A percentile compares a stretch with the other conserved stretches of the same genome.
phyloP scores from a whole-genome alignment of 2,888 invertebrate species.

The Cosmopolites sordidus region DNA sequence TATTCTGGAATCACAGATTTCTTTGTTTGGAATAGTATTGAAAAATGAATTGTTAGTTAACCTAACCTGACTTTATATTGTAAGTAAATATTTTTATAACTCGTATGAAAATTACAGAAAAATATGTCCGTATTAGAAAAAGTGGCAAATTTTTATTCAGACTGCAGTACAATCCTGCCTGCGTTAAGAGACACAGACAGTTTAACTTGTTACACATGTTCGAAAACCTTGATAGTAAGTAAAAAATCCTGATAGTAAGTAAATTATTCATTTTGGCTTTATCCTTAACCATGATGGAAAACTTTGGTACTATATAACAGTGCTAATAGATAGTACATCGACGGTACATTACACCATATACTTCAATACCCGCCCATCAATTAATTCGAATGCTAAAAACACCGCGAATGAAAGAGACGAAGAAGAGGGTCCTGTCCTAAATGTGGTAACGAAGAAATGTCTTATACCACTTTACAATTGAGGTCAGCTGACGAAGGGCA shows the following conservation, averaged over 20 bases:
- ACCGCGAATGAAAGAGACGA: constrained; percentile 43
- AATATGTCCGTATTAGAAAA: constrained; percentile 49
- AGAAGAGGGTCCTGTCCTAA: constrained; percentile 73
- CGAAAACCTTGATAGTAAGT: constrained; percentile 57
- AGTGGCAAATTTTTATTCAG: constrained; percentile 74
- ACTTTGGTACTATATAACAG: constrained; percentile 9
- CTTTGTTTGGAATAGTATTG: too few species aligned
- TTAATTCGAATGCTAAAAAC: constrained; percentile 42
- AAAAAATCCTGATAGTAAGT: constrained; percentile 61
- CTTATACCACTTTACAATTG: constrained; percentile 90
- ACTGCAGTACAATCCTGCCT: constrained; percentile 85
- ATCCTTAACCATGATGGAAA: background rate
- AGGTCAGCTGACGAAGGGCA: constrained; percentile 99
- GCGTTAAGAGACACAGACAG: constrained; percentile 60
- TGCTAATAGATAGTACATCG: constrained; percentile 44
- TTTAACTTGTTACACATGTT: constrained; percentile 67
- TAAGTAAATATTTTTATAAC: too few species aligned
- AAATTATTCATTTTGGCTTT: background rate
- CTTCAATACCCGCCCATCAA: constrained; percentile 61
- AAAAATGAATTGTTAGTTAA: too few species aligned
- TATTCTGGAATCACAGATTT: too few species aligned
- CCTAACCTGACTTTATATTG: too few species aligned
- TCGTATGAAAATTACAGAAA: too few species aligned
- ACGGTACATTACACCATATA: constrained; percentile 65
- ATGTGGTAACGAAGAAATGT: constrained; percentile 89